Evolutionary conservation across 2,888 invertebrate genomes (phyloP).

Genomic region (Onthophagus sagittarius): DNA sequence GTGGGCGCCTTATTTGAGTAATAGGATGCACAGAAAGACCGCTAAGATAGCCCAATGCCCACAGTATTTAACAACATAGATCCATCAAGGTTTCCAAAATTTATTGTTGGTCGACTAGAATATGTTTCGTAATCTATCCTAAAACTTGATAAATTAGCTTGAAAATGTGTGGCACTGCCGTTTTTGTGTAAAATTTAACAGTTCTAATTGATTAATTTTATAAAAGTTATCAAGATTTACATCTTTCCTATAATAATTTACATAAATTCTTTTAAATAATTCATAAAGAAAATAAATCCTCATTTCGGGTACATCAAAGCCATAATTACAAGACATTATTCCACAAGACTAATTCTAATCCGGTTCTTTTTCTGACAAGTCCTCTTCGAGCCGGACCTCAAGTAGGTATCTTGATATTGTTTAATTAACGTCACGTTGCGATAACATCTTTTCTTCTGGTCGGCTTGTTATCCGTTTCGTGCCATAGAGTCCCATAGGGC

Average conservation of each 20-base stretch:
- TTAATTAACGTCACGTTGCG: not conserved
- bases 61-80: no score
- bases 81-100: no score
- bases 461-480: not conserved
- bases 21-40: no score
- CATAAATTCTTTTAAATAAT: not conserved
- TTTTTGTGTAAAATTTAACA: no score
- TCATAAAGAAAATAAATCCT: not conserved
- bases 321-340: not conserved
- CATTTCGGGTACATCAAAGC: not conserved
- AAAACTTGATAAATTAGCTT: no score
- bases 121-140: no score
- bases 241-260: not conserved
- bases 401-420: not conserved
- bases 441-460: not conserved
- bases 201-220: no score
- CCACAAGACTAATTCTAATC: not conserved
- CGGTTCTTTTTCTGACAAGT: not conserved
- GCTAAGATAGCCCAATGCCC: no score
- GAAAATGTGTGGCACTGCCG: no score
- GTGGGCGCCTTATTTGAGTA: no score
- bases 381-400: not conserved
- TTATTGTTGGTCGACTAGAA: no score
- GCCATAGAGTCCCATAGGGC: not conserved
- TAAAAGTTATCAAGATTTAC: no score